Evolutionary conservation across 2,888 invertebrate genomes (phyloP).

Genomic region (Melieria picta): DNA sequence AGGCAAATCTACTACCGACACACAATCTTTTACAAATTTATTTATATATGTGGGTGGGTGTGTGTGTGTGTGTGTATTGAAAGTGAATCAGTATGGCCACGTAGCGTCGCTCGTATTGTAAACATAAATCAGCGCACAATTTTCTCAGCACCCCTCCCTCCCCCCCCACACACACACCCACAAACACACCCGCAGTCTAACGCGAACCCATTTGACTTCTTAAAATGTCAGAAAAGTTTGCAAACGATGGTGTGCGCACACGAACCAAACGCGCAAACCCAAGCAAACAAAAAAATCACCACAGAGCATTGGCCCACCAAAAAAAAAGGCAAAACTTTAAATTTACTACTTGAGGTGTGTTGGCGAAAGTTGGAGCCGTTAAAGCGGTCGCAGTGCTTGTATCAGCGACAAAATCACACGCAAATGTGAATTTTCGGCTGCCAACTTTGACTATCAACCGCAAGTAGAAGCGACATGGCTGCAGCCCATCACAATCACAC

Average conservation of each 20-base stretch:
- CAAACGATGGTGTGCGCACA: neutral
- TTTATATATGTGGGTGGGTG: neutral
- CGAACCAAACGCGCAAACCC: slow-evolving; percentile 8
- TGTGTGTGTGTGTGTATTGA: neutral
- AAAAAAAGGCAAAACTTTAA: slow-evolving; percentile 13
- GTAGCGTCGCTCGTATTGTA: neutral
- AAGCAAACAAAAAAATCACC: neutral
- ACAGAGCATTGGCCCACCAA: neutral
- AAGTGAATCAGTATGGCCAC: too few relatives aligned
- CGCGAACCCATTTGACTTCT: slow-evolving; percentile 9
- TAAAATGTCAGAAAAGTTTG: slow-evolving; percentile 29
- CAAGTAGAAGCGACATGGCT: neutral
- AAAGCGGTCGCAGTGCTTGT: neutral
- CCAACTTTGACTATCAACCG: neutral
- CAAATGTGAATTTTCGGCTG: neutral
- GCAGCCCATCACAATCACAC: neutral
- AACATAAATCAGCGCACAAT: slow-evolving; percentile 31
- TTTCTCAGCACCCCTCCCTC: neutral
- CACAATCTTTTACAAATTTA: neutral
- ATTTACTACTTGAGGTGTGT: slow-evolving; percentile 3
- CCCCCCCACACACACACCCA: too few relatives aligned
- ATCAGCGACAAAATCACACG: neutral
- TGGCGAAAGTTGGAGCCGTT: neutral
- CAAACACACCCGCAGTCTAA: too few relatives aligned
- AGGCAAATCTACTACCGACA: neutral